A percentile compares a stretch with the other conserved stretches of the same genome.
phyloP scores from a whole-genome alignment of 2,797 vertebrate genomes.

The Ptychadena robeensis region DNA sequence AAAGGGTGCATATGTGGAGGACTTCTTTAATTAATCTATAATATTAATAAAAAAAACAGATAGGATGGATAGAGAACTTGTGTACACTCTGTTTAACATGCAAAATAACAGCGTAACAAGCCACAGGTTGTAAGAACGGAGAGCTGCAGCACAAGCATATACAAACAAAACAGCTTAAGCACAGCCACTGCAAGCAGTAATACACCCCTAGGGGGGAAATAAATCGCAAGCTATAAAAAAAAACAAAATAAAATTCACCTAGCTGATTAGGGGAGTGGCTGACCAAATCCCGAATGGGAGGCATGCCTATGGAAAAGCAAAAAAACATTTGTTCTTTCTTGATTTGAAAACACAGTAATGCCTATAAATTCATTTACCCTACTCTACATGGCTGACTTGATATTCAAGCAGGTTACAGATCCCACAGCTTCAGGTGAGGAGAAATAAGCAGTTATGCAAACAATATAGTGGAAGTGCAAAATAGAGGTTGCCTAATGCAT shows the following conservation, averaged over 20 bases:
- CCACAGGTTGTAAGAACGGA: background rate
- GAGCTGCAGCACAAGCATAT: background rate
- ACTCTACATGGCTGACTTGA: background rate
- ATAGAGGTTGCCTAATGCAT: background rate
- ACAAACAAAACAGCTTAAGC: background rate
- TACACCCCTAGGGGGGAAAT: background rate
- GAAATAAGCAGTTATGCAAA: background rate
- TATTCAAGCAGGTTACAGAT: background rate
- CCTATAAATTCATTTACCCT: background rate
- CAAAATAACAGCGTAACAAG: slow-evolving; percentile 7
- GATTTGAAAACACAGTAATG: slow-evolving; percentile 3
- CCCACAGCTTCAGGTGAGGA: background rate
- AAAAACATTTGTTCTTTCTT: slow-evolving; percentile 57
- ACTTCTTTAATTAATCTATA: background rate
- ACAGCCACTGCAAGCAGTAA: background rate
- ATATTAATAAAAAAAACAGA: background rate
- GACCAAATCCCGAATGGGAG: slow-evolving; percentile 96
- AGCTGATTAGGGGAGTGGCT: slow-evolving; percentile 96
- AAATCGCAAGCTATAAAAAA: background rate
- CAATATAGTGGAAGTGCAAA: no score
- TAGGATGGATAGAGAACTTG: background rate
- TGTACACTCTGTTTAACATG: background rate
- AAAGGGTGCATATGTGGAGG: background rate
- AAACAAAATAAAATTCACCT: slow-evolving; percentile 79
- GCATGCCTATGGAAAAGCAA: slow-evolving; percentile 86